These are phyloP conservation scores for Drosophila meridionalis DNA, from an alignment of 2,888 invertebrate species.

Conservation along the genomic window DNA sequence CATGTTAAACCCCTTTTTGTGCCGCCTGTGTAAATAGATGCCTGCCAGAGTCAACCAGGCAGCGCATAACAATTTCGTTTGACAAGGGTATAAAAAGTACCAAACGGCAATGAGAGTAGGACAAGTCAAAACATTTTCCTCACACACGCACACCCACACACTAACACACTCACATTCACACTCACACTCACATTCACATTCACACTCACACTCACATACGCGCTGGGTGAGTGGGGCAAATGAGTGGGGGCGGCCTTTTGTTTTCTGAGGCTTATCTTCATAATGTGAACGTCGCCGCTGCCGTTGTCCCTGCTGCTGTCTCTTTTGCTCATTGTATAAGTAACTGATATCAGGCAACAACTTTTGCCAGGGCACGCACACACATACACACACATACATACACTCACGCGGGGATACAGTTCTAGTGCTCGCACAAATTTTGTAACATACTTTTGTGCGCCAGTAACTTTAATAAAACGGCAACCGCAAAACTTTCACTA, in stretches of 20 bases:
- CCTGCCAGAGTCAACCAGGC: constrained; percentile 43
- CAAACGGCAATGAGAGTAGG: constrained; percentile 64
- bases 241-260: constrained; percentile 56
- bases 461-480: constrained; percentile 75
- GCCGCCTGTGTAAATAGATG: constrained; percentile 22
- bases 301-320: constrained; percentile 37
- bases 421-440: constrained; percentile 51
- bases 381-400: constrained; percentile 3
- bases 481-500: constrained; percentile 71
- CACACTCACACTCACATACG: constrained; percentile 5
- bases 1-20: constrained; percentile 41
- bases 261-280: constrained; percentile 77
- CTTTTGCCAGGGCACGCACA: constrained; percentile 53
- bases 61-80: constrained; percentile 49
- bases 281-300: constrained; percentile 74
- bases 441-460: constrained; percentile 69
- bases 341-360: constrained; percentile 74
- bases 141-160: constrained; percentile 16
- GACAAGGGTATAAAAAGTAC: constrained; percentile 64
- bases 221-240: constrained; percentile 1
- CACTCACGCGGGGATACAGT: not conserved
- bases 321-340: constrained; percentile 62
- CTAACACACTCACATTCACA: constrained; percentile 2
- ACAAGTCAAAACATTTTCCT: constrained; percentile 67
- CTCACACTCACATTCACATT: constrained; percentile 4